Evolutionary conservation across 2,797 vertebrate species (phyloP).

Genomic region (Pseudomugil gertrudae): DNA sequence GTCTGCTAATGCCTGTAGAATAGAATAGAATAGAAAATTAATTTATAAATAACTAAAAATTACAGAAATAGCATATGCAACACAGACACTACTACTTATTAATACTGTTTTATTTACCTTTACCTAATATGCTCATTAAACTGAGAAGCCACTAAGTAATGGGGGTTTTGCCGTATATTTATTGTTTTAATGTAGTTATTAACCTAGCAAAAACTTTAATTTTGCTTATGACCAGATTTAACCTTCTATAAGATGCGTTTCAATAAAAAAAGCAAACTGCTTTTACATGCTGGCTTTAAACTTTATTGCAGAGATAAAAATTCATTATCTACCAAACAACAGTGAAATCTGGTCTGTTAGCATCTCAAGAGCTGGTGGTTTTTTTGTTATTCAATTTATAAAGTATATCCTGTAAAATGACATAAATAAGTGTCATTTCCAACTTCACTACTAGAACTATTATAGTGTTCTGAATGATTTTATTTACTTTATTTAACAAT

Average conservation of each 20-base stretch:
- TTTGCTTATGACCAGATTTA: neutral
- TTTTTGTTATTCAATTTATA: neutral
- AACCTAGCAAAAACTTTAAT: neutral
- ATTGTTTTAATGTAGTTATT: conserved; percentile 1
- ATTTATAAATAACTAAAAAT: too few species aligned
- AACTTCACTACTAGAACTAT: neutral
- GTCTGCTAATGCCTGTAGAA: too few species aligned
- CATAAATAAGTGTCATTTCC: neutral
- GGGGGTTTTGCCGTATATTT: neutral
- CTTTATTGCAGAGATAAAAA: neutral
- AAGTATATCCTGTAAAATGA: neutral
- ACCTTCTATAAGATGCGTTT: neutral
- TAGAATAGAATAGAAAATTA: too few species aligned
- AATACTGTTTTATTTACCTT: neutral
- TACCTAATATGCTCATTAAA: neutral
- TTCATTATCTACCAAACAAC: neutral
- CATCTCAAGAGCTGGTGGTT: neutral
- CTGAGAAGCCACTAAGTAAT: conserved; percentile 7
- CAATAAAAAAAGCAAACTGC: conserved; percentile 3
- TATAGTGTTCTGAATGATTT: too few species aligned
- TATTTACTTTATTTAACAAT: neutral
- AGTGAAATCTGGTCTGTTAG: neutral
- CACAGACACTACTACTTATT: neutral
- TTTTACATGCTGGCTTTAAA: neutral
- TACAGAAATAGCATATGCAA: neutral